Conservation (phyloP, 2,113 vertebrate genomes). For the Neolamprologus sp. region DNA sequence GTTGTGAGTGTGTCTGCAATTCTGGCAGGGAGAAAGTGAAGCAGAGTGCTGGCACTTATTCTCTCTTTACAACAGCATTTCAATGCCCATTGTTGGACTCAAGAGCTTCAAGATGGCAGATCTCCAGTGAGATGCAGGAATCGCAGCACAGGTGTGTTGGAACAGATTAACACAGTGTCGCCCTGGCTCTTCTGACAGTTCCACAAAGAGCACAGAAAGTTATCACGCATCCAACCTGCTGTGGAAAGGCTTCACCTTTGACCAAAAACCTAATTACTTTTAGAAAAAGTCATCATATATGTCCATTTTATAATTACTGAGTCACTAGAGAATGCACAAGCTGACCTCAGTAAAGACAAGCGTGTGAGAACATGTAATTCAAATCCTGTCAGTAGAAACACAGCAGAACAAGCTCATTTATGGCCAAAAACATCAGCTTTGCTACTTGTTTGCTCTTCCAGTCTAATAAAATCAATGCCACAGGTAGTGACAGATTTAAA, state of each 20-base stretch:
- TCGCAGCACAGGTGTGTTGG: conserved; percentile 10
- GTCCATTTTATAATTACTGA: conserved; percentile 55
- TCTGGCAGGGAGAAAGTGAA: neutral
- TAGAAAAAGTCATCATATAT: conserved; percentile 14
- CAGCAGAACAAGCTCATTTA: conserved; percentile 53
- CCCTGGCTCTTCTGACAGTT: conserved; percentile 12
- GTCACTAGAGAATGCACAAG: conserved; percentile 40
- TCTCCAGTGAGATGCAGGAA: conserved; percentile 28
- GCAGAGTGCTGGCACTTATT: neutral
- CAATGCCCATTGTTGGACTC: conserved; percentile 24
- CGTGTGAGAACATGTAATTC: conserved; percentile 55
- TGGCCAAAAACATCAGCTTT: conserved; percentile 37
- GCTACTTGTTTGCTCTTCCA: neutral
- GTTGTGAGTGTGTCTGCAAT: neutral
- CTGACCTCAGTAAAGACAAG: conserved; percentile 67
- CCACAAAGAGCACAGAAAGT: conserved; percentile 33
- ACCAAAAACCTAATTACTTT: conserved; percentile 34
- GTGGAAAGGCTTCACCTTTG: conserved; percentile 16
- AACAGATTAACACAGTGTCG: conserved; percentile 50
- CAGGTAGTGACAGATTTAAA: conserved; percentile 47
- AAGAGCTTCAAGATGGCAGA: conserved; percentile 16
- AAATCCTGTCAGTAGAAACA: conserved; percentile 53
- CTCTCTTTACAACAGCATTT: neutral
- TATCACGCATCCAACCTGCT: conserved; percentile 5
- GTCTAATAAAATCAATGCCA: conserved; percentile 40